Conservation (phyloP, 1,140 invertebrate genomes). For the Leptinotarsa defecta region DNA sequence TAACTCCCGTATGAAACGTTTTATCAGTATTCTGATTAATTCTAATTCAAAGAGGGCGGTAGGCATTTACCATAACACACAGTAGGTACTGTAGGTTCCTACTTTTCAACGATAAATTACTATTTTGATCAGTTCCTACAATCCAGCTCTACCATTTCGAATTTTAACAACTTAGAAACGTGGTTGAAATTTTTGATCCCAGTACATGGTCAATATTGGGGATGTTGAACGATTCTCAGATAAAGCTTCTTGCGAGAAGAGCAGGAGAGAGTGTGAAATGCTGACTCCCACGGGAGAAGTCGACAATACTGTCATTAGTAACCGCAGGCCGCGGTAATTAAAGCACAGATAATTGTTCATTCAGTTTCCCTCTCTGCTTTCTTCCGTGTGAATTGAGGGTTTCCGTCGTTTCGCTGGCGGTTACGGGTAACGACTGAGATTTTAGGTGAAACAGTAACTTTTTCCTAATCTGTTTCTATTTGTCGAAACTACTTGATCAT, state of each 20-base stretch:
- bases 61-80: too few species aligned
- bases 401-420: background rate
- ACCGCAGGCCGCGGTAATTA: slow-evolving; percentile 12
- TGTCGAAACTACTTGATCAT: too few species aligned
- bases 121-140: too few species aligned
- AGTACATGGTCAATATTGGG: background rate
- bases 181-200: too few species aligned
- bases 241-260: background rate
- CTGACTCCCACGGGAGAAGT: slow-evolving; percentile 12
- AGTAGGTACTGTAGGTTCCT: too few species aligned
- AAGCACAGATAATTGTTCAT: slow-evolving; percentile 19
- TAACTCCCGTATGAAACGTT: too few species aligned
- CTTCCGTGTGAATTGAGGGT: background rate
- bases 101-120: too few species aligned
- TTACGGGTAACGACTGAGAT: background rate
- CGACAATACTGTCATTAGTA: slow-evolving; percentile 25
- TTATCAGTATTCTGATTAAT: too few species aligned
- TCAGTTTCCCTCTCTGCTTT: slow-evolving; percentile 13
- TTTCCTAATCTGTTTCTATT: too few species aligned
- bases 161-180: too few species aligned
- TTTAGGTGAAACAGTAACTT: background rate
- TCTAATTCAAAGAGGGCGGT: too few species aligned
- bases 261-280: slow-evolving; percentile 19
- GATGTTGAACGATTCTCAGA: background rate
- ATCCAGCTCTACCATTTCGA: too few species aligned